These are phyloP conservation scores for Clostera curtula DNA, from an alignment of 2,888 invertebrate species.

Conservation along the genomic window DNA sequence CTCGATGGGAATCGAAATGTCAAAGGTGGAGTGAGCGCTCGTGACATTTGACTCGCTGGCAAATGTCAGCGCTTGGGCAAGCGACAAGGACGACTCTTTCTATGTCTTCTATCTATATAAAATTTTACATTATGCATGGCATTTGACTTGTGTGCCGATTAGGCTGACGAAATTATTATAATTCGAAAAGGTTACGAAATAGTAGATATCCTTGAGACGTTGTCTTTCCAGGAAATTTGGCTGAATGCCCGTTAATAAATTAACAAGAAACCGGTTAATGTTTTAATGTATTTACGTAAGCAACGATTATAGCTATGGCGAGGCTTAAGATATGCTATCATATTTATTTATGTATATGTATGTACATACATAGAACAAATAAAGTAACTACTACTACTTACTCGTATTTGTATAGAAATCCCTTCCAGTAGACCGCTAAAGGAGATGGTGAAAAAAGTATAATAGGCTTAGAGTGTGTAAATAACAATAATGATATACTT, in stretches of 20 bases:
- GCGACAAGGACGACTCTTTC: conserved; percentile 72
- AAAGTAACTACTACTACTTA: too few species aligned
- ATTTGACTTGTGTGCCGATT: conserved; percentile 60
- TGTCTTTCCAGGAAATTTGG: conserved; percentile 47
- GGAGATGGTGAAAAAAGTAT: too few species aligned
- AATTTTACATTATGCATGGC: conserved; percentile 62
- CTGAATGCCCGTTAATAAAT: conserved; percentile 27
- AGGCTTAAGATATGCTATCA: too few species aligned
- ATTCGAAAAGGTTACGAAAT: conserved; percentile 60
- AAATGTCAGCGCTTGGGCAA: conserved; percentile 73
- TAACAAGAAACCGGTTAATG: conserved; percentile 19
- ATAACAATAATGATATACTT: too few species aligned
- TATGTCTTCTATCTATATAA: conserved; percentile 57
- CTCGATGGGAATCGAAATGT: conserved; percentile 38
- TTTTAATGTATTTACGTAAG: conserved; percentile 5
- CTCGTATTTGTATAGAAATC: too few species aligned
- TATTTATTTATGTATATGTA: too few species aligned
- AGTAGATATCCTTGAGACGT: conserved; percentile 63
- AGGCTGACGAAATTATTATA: conserved; percentile 60
- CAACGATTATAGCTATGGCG: too few species aligned
- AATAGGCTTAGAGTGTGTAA: too few species aligned
- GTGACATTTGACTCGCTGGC: conserved; percentile 66
- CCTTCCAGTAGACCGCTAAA: too few species aligned
- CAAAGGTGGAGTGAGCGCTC: conserved; percentile 64
- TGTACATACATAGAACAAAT: too few species aligned